Evolutionary conservation across 2,888 invertebrate species (phyloP), one percentile per base, ranked within the genome.

Genomic region (Amitus sp.): DNA sequence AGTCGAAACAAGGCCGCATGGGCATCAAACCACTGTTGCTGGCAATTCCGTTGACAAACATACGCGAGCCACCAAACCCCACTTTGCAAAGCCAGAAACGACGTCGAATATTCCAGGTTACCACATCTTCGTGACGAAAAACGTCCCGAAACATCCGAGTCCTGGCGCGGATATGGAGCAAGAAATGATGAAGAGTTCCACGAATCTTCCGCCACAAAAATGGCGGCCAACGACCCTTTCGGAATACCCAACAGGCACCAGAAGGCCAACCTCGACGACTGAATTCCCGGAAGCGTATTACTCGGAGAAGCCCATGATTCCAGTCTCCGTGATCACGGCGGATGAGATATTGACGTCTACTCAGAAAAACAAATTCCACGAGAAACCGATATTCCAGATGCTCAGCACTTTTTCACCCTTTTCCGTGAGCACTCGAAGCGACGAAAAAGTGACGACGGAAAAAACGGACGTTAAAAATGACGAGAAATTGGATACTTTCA

Each of bases 261-360:
- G 15, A 15, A 37, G 15, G 15, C 37, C 37, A 9, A 13, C 37
- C 5, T 15, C 13, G 12, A 5, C 15, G 13, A 13, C 12, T 37
- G 15, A 13, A 15, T 7, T 13, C 13, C 7, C 23, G 7, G 23
- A 7, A 23, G 23, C 23, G 23, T 4, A 4, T 13, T 66, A 66
- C 34, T 65, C 71, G 7, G 78, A 78, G 50, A 78, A 75, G 46
- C 73, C 80, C 5, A 81, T 80, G 80, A 77, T 82, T 39, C 79
- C 76, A 28, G 79, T 82, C 17, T 73, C 79, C 4, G 75, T 82
- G 2, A 79, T 80, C 45, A 77, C 77, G 20, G 74, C 75, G 1
- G 78, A 79, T 40, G 69, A 73, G 33, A 72, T 75, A 23, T 52
- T 66, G 13, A 69, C 73, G 6, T 58, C 68, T 0, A 72, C 72